phyloP scores from a whole-genome alignment of 2,113 vertebrate genomes.

The Nibea albiflora region DNA sequence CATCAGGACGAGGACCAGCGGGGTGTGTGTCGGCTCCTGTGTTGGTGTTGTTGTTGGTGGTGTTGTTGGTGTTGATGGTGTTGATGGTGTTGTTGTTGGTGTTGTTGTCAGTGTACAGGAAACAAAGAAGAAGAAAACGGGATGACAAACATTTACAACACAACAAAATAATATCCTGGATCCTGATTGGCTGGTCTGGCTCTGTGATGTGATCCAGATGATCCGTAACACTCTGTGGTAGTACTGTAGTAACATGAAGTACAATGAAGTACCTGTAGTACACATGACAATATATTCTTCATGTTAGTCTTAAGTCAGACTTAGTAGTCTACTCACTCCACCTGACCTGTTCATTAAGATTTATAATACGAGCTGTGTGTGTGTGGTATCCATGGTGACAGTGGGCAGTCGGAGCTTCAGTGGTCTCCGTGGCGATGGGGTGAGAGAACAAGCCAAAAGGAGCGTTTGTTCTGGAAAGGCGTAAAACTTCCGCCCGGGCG shows the following conservation, averaged over 20 bases:
- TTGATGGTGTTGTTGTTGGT: not conserved
- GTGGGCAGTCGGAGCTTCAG: not conserved
- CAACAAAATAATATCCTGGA: not conserved
- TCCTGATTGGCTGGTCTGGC: too few species aligned
- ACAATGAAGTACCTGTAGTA: too few species aligned
- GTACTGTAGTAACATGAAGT: too few species aligned
- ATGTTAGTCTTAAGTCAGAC: not conserved
- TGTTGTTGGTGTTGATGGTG: not conserved
- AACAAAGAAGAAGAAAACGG: not conserved
- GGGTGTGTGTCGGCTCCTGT: not conserved
- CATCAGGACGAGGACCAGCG: not conserved
- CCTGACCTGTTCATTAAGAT: not conserved
- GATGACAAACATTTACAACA: constrained; percentile 3
- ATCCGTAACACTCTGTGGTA: too few species aligned
- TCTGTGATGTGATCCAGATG: too few species aligned
- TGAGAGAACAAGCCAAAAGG: not conserved
- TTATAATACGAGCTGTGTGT: constrained; percentile 11
- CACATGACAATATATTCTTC: too few species aligned
- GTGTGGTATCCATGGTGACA: constrained; percentile 27
- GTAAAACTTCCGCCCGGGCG: not conserved
- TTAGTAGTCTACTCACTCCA: constrained; percentile 13
- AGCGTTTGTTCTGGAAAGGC: constrained; percentile 14
- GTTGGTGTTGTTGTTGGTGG: not conserved
- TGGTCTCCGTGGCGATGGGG: constrained; percentile 34
- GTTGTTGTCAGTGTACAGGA: not conserved